Evolutionary conservation across 1,140 invertebrate species (phyloP), one percentile per base, ranked within the genome.

Genomic region (Anastrepha ludens): DNA sequence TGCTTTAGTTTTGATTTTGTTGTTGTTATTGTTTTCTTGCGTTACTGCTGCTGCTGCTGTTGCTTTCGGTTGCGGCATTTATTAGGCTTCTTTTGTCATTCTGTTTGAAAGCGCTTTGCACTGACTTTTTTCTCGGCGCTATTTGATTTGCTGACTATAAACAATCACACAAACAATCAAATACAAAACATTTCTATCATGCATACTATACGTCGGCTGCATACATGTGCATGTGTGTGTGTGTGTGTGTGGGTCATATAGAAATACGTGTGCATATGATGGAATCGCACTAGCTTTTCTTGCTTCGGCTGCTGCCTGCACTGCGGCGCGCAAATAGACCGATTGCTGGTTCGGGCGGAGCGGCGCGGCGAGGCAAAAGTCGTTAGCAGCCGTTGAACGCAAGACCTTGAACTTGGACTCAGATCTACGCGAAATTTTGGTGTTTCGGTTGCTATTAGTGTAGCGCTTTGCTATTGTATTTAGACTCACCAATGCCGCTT

Each of bases 371-470:
- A 65, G 87, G 64, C 3, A 87, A 70, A 87, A 58, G 81, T 20
- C 11, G 50, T 15, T 87, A 58, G 86, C 60, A 86, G 86, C 81
- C 78, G 55, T 65, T 47, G 55, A 78, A 88, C 87, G 86, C 59
- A 87, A 90, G 90, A 92, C 91, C 91, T 92, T 92, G 91, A 92
- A 92, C 91, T 92, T 92, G 91, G 91, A 90, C 90, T 92, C 90
- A 92, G 89, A 92, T 92, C 47, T 81, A 81, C 9, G 74, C 90
- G 89, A 91, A 90, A 92, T 91, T 91, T 91, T 88, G 90, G 90
- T 92, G 91, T 89, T 91, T 91, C 88, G 88, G 88, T 91, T 90
- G 88, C 81, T 88, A 78, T 81, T 15, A 67, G 81, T 86, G 81
- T 78, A 89, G 88, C 87, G 39, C 9, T 55, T 81, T n/a, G 74